Base-by-base conservation (phyloP, 2,113 vertebrate genomes). In the Alligator sinensis region DNA sequence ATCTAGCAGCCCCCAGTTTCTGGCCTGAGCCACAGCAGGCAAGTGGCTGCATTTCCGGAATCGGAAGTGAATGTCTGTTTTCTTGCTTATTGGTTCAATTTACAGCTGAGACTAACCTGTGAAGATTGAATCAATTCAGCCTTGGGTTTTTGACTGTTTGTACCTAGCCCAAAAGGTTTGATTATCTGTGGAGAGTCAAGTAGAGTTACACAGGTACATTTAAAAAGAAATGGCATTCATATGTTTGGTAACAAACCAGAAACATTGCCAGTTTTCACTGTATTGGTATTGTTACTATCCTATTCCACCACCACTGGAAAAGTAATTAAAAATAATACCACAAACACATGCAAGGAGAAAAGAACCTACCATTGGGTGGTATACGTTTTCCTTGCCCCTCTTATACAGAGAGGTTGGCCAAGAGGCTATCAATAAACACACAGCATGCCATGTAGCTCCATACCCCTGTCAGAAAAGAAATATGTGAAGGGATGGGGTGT, bases 391-490 rank as follows among this genome's bases (percentile, higher is more conserved):
- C 77, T 84, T 95, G 92, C 95, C 93, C 92, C 85, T 47, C 47
- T 47, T 89, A 95, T 93, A 95, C 96, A 92, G 86, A 79, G 93
- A 90, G 94, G 88, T 72, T 95, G 95, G 89, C 95, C 96, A 95
- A 97, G 94, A 95, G 89, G 91, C 85, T 75, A 80, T 95, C 94
- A 96, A 96, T 94, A 72, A 72, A 21, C 21, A 72, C 30, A 38
- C 47, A 47, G 47, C 47, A 47, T 47, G 47, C 47, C 47, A 47
- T 47, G 47, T 47, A 22, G 34, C 34, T 21, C 68, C 19, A 3
- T 34, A 18, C n/a, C 66, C n/a, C n/a, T 34, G n/a, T 21, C 9
- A 70, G 87, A 96, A 85, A 86, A 84, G 77, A 77, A 92, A 83
- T 94, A 85, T 25, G 93, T 89, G 80, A 47, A 47, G 47, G 47